A percentile compares a stretch with the other conserved stretches of the same genome.
Conservation (phyloP, 2,797 vertebrate genomes). For the Phaenicophaeus curvirostris region DNA sequence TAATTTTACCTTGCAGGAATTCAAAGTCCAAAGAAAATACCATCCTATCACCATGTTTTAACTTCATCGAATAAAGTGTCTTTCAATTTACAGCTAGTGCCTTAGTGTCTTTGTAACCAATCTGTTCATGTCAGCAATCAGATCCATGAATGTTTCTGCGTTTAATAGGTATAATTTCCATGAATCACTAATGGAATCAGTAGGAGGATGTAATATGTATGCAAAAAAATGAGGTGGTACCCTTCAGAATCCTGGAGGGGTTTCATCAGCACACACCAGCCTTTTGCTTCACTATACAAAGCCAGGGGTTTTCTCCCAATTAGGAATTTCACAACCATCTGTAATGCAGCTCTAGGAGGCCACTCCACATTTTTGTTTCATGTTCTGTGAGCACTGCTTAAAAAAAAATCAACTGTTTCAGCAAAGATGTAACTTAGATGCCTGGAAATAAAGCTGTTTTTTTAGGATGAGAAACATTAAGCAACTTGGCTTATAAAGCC, state of each 20-base stretch:
- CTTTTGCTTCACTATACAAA: not conserved
- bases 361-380: not conserved
- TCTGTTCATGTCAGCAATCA: conserved; percentile 47
- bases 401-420: not conserved
- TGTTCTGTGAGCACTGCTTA: not conserved
- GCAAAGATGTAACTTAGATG: not conserved
- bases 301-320: not conserved
- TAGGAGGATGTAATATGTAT: conserved; percentile 15
- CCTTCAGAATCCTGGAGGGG: conserved; percentile 34
- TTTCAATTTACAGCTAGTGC: not conserved
- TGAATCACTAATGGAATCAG: conserved; percentile 48
- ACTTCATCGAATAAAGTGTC: not conserved
- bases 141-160: conserved; percentile 33
- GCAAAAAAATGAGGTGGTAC: conserved; percentile 31
- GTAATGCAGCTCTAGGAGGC: not conserved
- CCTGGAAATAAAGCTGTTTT: not conserved
- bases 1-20: not conserved
- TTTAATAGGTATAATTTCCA: conserved; percentile 49
- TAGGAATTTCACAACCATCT: conserved; percentile 31
- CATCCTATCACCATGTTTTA: not conserved
- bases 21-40: conserved; percentile 10
- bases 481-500: not conserved
- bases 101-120: conserved; percentile 19
- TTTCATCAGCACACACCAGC: conserved; percentile 3
- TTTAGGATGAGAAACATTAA: not conserved